Conservation (phyloP, 2,888 invertebrate genomes). For the Arenicola marina region DNA sequence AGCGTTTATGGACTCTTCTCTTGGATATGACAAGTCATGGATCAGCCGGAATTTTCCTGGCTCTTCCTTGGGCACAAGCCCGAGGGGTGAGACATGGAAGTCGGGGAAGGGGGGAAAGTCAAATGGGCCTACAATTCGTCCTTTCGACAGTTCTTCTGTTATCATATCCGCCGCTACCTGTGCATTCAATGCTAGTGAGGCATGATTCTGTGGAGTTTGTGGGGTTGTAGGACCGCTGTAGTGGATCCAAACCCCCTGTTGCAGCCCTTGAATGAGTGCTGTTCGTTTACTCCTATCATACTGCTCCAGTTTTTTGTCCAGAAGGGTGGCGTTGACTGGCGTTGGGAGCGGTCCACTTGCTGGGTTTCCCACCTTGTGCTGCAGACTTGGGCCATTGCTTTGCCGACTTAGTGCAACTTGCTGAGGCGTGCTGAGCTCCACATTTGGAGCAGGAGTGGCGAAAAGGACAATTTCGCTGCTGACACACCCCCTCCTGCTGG, state of each 20-base stretch:
- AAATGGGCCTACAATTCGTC: background rate
- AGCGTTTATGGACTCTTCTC: background rate
- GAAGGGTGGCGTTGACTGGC: no score
- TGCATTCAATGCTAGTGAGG: background rate
- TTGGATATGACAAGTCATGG: background rate
- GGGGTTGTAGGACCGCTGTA: background rate
- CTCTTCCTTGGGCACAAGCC: background rate
- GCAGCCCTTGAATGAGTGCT: background rate
- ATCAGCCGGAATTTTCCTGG: constrained; percentile 1
- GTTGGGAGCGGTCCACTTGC: background rate
- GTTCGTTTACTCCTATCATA: background rate
- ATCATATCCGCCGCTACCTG: background rate
- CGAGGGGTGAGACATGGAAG: no score
- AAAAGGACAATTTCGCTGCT: background rate
- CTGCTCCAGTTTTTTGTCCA: no score
- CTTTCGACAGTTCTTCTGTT: background rate
- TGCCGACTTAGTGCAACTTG: background rate
- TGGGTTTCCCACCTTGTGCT: background rate
- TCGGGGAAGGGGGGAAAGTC: no score
- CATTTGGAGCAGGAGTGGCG: background rate
- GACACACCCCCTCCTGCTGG: background rate
- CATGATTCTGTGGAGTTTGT: background rate
- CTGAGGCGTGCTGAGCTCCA: background rate
- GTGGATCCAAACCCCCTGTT: background rate
- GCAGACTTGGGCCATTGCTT: background rate